These are phyloP conservation scores for Lasioglossum leucozonium DNA, from an alignment of 2,888 invertebrate genomes.

Conservation along the genomic window DNA sequence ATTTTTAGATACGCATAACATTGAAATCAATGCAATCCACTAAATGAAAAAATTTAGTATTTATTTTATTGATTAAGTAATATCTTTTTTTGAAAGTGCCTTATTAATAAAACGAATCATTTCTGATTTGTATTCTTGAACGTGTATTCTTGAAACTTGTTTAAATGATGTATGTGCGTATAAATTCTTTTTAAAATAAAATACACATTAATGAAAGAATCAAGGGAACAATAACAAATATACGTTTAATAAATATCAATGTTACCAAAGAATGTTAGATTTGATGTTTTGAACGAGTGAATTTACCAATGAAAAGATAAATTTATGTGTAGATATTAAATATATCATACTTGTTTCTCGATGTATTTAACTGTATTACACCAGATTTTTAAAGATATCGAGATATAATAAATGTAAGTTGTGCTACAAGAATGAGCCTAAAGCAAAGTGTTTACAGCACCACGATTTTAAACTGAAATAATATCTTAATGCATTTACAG, in stretches of 20 bases:
- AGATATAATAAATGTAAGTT: constrained; percentile 60
- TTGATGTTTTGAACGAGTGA: constrained; percentile 36
- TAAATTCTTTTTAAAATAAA: constrained; percentile 15
- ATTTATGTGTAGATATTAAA: constrained; percentile 54
- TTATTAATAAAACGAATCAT: constrained; percentile 16
- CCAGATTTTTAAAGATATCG: constrained; percentile 49
- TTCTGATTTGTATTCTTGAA: constrained; percentile 9
- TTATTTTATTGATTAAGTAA: not conserved
- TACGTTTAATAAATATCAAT: constrained; percentile 36
- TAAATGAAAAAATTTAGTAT: not conserved
- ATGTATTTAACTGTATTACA: constrained; percentile 52
- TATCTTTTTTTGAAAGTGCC: not conserved
- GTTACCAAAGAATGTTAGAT: constrained; percentile 26
- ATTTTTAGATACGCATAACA: not conserved
- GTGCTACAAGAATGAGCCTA: constrained; percentile 61
- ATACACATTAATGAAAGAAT: constrained; percentile 8
- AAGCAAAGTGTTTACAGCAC: constrained; percentile 72
- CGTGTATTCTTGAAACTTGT: not conserved
- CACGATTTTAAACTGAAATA: constrained; percentile 69
- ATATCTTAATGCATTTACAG: constrained; percentile 66
- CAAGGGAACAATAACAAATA: constrained; percentile 31
- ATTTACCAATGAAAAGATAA: constrained; percentile 68
- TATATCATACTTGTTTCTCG: constrained; percentile 54
- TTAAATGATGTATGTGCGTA: not conserved
- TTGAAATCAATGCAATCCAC: not conserved